phyloP scores from a whole-genome alignment of 92 coral and sea anemone species.

The Epizoanthus scotinus region DNA sequence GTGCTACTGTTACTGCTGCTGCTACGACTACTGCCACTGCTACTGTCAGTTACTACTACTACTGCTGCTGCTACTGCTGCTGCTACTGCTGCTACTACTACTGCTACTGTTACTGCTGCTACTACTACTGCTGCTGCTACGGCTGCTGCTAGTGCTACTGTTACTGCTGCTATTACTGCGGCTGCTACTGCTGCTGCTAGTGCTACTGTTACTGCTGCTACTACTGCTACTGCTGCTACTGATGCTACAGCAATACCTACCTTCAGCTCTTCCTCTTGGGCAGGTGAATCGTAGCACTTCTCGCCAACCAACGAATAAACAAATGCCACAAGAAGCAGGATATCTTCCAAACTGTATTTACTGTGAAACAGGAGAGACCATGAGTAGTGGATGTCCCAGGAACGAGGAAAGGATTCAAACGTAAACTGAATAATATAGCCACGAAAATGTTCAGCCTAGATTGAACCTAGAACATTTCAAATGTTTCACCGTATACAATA shows the following conservation, averaged over 20 bases:
- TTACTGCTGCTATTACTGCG: slow-evolving; percentile 40
- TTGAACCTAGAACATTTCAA: no score
- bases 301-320: slow-evolving; percentile 85
- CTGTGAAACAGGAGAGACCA: slow-evolving; percentile 46
- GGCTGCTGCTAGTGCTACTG: not conserved
- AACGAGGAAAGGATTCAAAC: no score
- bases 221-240: slow-evolving; percentile 49
- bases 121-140: not conserved
- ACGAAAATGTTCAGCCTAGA: no score
- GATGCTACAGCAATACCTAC: not conserved
- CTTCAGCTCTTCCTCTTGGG: slow-evolving; percentile 80
- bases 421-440: no score
- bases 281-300: slow-evolving; percentile 76
- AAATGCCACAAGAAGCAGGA: slow-evolving; percentile 61
- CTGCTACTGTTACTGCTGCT: not conserved
- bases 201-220: slow-evolving; percentile 55
- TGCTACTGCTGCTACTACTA: not conserved
- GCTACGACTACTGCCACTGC: not conserved
- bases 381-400: not conserved
- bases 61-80: slow-evolving; percentile 1
- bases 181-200: slow-evolving; percentile 54
- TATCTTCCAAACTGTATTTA: slow-evolving; percentile 71
- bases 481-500: no score
- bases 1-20: not conserved
- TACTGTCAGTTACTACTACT: not conserved